Conservation (phyloP, 2,113 vertebrate genomes). For the Oreotragus oreotragus region DNA sequence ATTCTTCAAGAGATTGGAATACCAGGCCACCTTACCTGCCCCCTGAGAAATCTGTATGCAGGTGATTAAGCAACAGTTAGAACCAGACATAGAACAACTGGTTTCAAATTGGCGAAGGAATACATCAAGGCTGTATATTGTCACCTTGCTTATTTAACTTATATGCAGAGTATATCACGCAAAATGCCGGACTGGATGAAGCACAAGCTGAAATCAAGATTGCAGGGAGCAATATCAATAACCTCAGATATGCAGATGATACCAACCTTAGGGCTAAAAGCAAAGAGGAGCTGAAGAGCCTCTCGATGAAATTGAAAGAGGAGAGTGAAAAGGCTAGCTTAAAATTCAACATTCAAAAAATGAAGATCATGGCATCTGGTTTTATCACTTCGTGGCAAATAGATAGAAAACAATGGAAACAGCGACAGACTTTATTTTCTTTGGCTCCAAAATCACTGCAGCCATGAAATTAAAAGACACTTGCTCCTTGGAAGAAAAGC, state of each 20-base stretch:
- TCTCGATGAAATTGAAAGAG: background rate
- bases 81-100: no score
- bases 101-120: background rate
- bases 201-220: background rate
- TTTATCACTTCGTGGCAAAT: background rate
- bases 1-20: no score
- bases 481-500: background rate
- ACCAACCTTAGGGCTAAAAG: background rate
- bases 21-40: no score
- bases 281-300: background rate
- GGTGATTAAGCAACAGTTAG: no score
- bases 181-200: background rate
- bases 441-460: background rate
- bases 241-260: background rate
- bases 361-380: background rate
- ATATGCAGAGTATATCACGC: background rate
- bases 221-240: background rate
- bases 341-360: background rate
- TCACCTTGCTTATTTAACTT: background rate
- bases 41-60: no score
- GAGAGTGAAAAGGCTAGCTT: background rate
- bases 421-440: background rate
- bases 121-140: background rate
- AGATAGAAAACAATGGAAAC: background rate
- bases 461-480: background rate